These are phyloP conservation scores for Bucorvus abyssinicus DNA, from an alignment of 2,797 vertebrate species.

Conservation along the genomic window DNA sequence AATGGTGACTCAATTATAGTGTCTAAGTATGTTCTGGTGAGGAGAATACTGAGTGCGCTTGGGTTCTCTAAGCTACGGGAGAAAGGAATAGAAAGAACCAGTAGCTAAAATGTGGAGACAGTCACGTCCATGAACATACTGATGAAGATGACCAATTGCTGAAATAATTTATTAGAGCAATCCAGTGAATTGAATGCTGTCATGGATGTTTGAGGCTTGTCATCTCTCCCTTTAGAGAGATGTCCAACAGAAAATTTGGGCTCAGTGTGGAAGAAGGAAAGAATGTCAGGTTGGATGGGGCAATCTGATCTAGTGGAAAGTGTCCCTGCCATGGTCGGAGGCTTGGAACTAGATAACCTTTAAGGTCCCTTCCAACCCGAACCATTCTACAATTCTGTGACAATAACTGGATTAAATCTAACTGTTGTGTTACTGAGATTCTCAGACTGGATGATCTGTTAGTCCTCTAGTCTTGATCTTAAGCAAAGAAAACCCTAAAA, in stretches of 20 bases:
- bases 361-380: neutral
- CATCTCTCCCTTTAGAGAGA: neutral
- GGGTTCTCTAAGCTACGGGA: neutral
- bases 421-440: neutral
- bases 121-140: neutral
- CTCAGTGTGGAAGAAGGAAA: neutral
- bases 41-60: neutral
- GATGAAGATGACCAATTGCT: neutral
- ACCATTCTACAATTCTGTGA: neutral
- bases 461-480: neutral
- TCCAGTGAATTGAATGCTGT: neutral
- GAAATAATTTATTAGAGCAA: neutral
- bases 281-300: neutral
- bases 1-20: neutral
- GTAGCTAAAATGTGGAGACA: neutral
- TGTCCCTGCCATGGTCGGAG: neutral
- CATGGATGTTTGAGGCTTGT: neutral
- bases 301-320: neutral
- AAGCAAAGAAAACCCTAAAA: neutral
- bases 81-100: neutral
- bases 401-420: neutral
- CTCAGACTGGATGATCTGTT: neutral
- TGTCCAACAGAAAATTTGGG: neutral
- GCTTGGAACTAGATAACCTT: neutral
- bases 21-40: neutral